Evolutionary conservation across 2,888 invertebrate genomes (phyloP), one percentile per base, ranked within the genome.

Genomic region (Drosophila infuscata): DNA sequence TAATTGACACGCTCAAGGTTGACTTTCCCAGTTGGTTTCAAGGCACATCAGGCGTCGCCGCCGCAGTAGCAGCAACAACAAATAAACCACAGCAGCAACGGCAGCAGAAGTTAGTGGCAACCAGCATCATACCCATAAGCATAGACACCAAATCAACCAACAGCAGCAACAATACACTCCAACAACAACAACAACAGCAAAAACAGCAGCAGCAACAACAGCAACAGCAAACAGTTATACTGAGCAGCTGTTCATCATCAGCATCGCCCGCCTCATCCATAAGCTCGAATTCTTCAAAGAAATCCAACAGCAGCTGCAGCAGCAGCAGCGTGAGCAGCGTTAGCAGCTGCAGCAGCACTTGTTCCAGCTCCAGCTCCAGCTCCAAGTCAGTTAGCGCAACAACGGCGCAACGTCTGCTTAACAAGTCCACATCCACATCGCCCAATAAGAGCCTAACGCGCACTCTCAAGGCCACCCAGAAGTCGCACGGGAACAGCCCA

Each of bases 11-110:
- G 93, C 96, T 98, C 92, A 96, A 97, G 93, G 96, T 97, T 91
- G 97, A 97, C 94, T 98, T 97, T 94, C 98, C 98, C 89, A 97
- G 97, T 96, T 98, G 98, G 98, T 98, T 98, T 95, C 96, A 96
- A 93, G 61, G 72, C 53, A 41, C 76, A 56, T 68, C 81, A 36
- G 70, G 84, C 48, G 74, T 68, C 38, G 68, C 74, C 73, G 49
- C 64, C 9, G 63, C 80, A 41, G 71, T 66, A n/a, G 68, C 75
- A 72, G 52, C 70, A 57, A 51, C 43, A 64, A 52, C 70, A 70
- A 74, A 33, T 38, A 65, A 75, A 12, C 41, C 93, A 79, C 79
- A 75, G 12, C 70, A 76, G 66, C 74, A 79, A 64, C 75, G 51
- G 57, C 79, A 82, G 20, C 76, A 79, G 46, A 78, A 77, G 38